Conservation (phyloP, 2,797 vertebrate species). For the Cryptoprocta ferox region DNA sequence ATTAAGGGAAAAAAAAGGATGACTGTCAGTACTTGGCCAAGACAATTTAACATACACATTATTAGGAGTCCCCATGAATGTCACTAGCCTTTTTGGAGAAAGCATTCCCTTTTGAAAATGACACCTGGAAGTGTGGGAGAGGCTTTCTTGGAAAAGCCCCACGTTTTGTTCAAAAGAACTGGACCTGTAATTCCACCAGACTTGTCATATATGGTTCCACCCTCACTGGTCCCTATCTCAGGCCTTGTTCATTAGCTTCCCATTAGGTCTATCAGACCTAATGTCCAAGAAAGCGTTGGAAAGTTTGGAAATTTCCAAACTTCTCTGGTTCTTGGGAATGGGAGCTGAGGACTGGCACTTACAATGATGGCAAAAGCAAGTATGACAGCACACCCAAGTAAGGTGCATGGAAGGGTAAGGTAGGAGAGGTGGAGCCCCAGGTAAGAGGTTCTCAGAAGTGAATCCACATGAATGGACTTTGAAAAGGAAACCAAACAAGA, state of each 20-base stretch:
- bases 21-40: slow-evolving; percentile 1
- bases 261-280: background rate
- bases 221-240: background rate
- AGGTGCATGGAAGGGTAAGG: background rate
- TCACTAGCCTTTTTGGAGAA: slow-evolving; percentile 26
- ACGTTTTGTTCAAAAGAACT: slow-evolving; percentile 38
- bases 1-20: background rate
- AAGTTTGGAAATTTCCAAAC: slow-evolving; percentile 33
- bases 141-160: background rate
- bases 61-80: background rate
- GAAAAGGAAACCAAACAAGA: slow-evolving; percentile 2
- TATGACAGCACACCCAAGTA: background rate
- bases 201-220: background rate
- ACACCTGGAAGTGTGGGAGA: background rate
- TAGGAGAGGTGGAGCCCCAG: background rate
- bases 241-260: background rate
- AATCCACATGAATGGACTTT: background rate
- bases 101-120: slow-evolving; percentile 8
- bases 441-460: background rate
- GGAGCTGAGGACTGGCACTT: background rate
- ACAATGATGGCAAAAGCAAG: background rate
- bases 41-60: background rate
- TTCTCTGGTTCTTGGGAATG: background rate
- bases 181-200: background rate
- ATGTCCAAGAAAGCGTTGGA: background rate